Evolutionary conservation across 2,113 vertebrate genomes (phyloP).

Genomic region (Hydropotes inermis): DNA sequence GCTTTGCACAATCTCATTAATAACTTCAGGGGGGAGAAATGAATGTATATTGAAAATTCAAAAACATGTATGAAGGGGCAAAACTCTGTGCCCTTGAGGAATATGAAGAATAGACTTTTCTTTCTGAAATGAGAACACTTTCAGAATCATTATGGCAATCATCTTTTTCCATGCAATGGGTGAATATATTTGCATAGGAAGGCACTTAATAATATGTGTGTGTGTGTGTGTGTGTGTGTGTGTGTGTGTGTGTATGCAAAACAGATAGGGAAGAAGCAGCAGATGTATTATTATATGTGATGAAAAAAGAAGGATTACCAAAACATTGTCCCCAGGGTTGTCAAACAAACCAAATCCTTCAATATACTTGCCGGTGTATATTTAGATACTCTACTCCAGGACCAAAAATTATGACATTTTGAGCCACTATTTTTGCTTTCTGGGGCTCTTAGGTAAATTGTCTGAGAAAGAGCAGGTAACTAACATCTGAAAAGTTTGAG

Average conservation of each 20-base stretch:
- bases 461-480: constrained; percentile 12
- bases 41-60: constrained; percentile 69
- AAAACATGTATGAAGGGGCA: constrained; percentile 49
- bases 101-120: constrained; percentile 65
- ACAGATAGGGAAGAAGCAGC: neutral
- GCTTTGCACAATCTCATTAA: constrained; percentile 61
- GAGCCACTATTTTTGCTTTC: neutral
- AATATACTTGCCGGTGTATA: constrained; percentile 12
- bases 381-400: constrained; percentile 41
- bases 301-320: constrained; percentile 41
- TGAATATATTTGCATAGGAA: constrained; percentile 49
- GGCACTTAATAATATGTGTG: neutral
- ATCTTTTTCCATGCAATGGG: constrained; percentile 4
- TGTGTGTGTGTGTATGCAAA: neutral
- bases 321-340: neutral
- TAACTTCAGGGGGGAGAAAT: constrained; percentile 62
- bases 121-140: constrained; percentile 52
- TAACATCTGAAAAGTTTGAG: constrained; percentile 50
- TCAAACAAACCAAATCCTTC: constrained; percentile 37
- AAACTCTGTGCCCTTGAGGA: constrained; percentile 51
- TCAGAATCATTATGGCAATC: constrained; percentile 60
- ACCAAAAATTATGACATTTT: constrained; percentile 32
- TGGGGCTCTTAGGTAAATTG: neutral
- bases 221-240: neutral
- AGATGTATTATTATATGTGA: constrained; percentile 6